Evolutionary conservation across 2,797 vertebrate species (phyloP).

Genomic region (Esox lucius): DNA sequence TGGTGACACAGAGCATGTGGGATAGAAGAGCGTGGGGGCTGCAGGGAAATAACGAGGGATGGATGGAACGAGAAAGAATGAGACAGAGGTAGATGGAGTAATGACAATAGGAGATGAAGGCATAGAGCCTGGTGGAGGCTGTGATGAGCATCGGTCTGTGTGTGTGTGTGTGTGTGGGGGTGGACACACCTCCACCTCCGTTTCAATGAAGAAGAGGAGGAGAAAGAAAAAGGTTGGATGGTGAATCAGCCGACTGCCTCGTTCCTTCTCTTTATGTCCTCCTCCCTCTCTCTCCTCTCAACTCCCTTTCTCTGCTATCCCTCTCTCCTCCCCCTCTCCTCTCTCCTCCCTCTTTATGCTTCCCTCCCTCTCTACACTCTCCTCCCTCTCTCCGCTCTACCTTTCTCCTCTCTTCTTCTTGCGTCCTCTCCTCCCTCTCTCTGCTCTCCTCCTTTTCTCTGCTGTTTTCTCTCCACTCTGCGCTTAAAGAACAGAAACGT

Average conservation of each 20-base stretch:
- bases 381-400: conserved; percentile 5
- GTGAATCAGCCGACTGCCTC: conserved; percentile 53
- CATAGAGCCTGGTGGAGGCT: neutral
- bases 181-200: conserved; percentile 42
- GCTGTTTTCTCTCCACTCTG: neutral
- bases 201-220: conserved; percentile 33
- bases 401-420: neutral
- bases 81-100: neutral
- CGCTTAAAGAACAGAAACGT: conserved; percentile 34
- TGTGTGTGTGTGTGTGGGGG: neutral
- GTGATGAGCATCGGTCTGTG: neutral
- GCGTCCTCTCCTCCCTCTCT: neutral
- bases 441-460: conserved; percentile 31
- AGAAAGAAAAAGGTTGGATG: conserved; percentile 31
- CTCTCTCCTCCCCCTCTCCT: neutral
- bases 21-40: conserved; percentile 2
- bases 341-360: neutral
- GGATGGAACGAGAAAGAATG: neutral
- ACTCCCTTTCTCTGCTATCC: neutral
- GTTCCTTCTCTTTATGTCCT: conserved; percentile 25
- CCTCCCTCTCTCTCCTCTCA: neutral
- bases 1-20: conserved; percentile 10
- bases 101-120: neutral
- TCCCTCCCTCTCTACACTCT: conserved; percentile 27
- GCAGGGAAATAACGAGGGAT: neutral